Evolutionary conservation across 2,888 invertebrate species (phyloP).

Genomic region (Leptopterna dolabrata): DNA sequence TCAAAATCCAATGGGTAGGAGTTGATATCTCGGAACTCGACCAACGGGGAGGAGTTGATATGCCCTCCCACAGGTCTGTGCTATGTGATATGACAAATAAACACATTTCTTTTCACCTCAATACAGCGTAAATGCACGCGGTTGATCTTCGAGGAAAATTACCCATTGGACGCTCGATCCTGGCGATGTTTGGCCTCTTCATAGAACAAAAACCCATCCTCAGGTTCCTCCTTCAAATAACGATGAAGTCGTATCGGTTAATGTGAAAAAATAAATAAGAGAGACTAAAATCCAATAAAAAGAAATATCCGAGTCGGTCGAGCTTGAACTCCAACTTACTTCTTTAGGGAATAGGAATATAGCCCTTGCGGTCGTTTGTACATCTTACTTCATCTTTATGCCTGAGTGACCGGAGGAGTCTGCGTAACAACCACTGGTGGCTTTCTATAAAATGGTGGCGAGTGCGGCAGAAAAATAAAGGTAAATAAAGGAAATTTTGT

Average conservation of each 20-base stretch:
- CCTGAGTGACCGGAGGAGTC: not conserved
- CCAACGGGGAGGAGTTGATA: no score
- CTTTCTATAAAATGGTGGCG: not conserved
- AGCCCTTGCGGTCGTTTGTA: constrained; percentile 10
- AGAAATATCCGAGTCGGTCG: not conserved
- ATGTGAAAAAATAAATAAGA: not conserved
- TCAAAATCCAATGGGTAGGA: no score
- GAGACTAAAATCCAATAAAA: not conserved
- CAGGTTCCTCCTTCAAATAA: not conserved
- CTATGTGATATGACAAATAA: no score
- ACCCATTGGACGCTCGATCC: not conserved
- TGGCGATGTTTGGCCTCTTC: not conserved
- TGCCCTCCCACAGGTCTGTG: no score
- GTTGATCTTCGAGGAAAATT: not conserved
- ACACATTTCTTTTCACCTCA: no score
- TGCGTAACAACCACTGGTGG: not conserved
- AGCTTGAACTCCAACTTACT: not conserved
- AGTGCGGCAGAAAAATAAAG: not conserved
- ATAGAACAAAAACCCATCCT: not conserved
- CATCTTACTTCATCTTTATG: not conserved
- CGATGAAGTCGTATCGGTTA: not conserved
- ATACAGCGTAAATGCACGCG: no score
- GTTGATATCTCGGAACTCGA: no score
- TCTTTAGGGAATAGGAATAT: not conserved
- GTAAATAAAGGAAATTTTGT: no score